A percentile compares a stretch with the other conserved stretches of the same genome.
These are phyloP conservation scores for Sardina pilchardus DNA, from an alignment of 2,113 vertebrate species.

Conservation along the genomic window DNA sequence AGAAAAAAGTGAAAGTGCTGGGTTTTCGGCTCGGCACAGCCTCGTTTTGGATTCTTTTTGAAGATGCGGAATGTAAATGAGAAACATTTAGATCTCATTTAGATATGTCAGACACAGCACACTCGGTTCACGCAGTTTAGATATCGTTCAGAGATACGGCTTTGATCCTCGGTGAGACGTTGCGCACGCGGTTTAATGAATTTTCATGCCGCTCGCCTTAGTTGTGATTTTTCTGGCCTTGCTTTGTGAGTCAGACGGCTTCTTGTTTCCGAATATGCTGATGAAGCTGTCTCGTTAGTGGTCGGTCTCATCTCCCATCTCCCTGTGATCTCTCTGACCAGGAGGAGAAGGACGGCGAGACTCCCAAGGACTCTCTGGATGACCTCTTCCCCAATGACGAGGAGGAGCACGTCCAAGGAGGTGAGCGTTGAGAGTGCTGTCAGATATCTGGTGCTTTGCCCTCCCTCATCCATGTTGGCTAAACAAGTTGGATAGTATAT, in stretches of 20 bases:
- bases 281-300: not conserved
- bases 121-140: not conserved
- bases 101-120: not conserved
- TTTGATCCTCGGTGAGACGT: not conserved
- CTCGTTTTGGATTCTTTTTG: not conserved
- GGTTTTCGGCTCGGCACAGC: not conserved
- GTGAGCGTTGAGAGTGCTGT: conserved; percentile 68
- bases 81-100: not conserved
- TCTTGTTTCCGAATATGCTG: not conserved
- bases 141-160: not conserved
- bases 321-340: conserved; percentile 49
- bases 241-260: not conserved
- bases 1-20: not conserved
- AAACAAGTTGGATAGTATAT: not conserved
- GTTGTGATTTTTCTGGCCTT: not conserved
- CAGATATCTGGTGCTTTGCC: no score
- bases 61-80: not conserved
- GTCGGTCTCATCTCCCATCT: conserved; percentile 28
- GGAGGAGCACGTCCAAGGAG: conserved; percentile 82
- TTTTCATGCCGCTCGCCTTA: not conserved
- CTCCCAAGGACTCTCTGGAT: conserved; percentile 89
- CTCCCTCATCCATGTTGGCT: no score
- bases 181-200: not conserved
- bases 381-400: conserved; percentile 97
- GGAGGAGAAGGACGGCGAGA: conserved; percentile 93